phyloP scores from a whole-genome alignment of 1,140 invertebrate genomes.

The Sycophila sp. region DNA sequence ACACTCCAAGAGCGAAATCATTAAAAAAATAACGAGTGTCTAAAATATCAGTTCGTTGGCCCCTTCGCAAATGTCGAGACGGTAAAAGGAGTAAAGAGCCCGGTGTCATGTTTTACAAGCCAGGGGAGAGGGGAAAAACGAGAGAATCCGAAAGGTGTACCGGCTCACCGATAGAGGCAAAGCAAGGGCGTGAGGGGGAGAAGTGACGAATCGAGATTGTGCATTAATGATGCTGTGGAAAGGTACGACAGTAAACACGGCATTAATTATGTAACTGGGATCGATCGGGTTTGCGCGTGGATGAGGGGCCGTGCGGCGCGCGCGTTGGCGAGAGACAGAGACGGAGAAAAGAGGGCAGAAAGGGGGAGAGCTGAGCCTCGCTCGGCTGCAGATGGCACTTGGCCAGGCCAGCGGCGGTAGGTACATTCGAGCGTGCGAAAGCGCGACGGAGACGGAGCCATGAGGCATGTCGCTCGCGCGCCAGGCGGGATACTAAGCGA shows the following conservation, averaged over 20 bases:
- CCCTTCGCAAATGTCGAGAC: too few relatives aligned
- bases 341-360: neutral
- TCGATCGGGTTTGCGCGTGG: neutral
- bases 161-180: neutral
- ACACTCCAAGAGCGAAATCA: too few relatives aligned
- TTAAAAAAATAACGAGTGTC: too few relatives aligned
- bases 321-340: neutral
- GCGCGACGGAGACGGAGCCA: too few relatives aligned
- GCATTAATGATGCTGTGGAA: slow-evolving; percentile 7
- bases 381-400: neutral
- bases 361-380: neutral
- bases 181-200: neutral
- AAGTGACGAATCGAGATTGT: neutral
- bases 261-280: slow-evolving; percentile 13
- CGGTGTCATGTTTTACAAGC: neutral
- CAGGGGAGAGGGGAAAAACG: neutral
- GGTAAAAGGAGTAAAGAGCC: neutral
- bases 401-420: neutral
- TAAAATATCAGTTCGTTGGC: too few relatives aligned
- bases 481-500: too few relatives aligned
- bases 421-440: neutral
- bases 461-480: too few relatives aligned
- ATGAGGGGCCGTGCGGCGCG: too few relatives aligned
- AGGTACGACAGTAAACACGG: slow-evolving; percentile 1
- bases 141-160: neutral